Evolutionary conservation across 1,140 invertebrate species (phyloP).

Genomic region (Drosophila santomea): DNA sequence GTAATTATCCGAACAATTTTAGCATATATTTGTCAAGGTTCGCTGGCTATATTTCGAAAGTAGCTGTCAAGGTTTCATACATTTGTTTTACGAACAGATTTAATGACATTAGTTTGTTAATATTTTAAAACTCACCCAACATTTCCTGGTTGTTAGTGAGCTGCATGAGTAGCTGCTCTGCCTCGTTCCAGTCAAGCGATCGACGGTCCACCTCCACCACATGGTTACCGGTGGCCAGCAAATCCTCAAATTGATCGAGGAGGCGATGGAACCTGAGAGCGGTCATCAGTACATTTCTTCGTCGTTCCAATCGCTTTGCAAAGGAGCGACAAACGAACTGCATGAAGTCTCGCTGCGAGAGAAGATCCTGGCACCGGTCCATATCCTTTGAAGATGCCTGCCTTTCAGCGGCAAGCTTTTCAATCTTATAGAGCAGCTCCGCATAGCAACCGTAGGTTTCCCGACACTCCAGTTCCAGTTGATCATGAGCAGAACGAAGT

Average conservation of each 20-base stretch:
- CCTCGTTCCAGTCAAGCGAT: conserved; percentile 86
- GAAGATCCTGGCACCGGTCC: conserved; percentile 86
- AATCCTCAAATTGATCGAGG: conserved; percentile 89
- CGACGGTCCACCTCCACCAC: conserved; percentile 60
- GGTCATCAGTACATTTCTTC: conserved; percentile 91
- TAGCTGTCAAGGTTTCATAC: conserved; percentile 2
- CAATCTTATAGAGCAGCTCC: conserved; percentile 89
- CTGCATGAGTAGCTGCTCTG: conserved; percentile 86
- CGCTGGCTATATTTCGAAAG: background rate
- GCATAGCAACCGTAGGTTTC: conserved; percentile 91
- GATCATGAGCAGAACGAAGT: conserved; percentile 90
- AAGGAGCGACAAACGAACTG: conserved; percentile 92
- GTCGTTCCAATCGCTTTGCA: conserved; percentile 90
- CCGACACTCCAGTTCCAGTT: conserved; percentile 91
- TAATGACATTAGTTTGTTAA: background rate
- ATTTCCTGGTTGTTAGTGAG: conserved; percentile 86
- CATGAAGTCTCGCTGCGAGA: conserved; percentile 91
- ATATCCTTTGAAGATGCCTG: conserved; percentile 69
- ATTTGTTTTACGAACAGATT: background rate
- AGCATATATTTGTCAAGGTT: background rate
- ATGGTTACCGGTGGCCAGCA: conserved; percentile 86
- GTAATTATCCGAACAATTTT: conserved; percentile 1
- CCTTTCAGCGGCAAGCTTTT: conserved; percentile 85
- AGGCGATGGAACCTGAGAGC: conserved; percentile 91
- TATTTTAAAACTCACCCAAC: conserved; percentile 84